phyloP scores from a whole-genome alignment of 2,113 vertebrate species.

The Protobothrops flavoviridis region DNA sequence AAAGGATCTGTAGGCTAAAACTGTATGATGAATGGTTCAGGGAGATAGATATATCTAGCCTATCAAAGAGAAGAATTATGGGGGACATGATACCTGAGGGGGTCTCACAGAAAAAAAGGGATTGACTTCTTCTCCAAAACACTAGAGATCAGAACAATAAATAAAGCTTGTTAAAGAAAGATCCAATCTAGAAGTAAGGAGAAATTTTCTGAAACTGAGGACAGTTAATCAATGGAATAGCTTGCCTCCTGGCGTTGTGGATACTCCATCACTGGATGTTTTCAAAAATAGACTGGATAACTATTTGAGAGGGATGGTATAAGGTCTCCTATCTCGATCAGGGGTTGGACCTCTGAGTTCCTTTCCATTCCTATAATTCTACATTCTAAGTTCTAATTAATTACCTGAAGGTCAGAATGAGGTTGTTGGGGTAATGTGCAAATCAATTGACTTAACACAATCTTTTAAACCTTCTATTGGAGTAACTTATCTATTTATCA shows the following conservation, averaged over 20 bases:
- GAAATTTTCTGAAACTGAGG: background rate
- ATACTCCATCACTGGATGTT: background rate
- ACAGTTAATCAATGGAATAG: background rate
- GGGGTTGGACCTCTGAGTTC: background rate
- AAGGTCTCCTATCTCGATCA: background rate
- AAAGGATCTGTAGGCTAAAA: background rate
- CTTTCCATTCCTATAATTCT: background rate
- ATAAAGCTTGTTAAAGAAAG: background rate
- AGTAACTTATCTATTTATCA: background rate
- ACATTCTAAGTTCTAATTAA: background rate
- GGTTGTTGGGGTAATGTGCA: background rate
- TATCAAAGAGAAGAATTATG: background rate
- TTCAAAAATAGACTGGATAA: background rate
- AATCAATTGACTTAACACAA: background rate
- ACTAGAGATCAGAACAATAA: background rate
- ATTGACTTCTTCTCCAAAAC: background rate
- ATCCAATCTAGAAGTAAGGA: background rate
- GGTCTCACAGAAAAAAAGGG: background rate
- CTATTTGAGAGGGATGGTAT: background rate
- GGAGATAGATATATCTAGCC: background rate
- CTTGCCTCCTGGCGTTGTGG: background rate
- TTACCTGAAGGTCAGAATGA: background rate
- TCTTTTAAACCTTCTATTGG: background rate
- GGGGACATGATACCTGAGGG: background rate
- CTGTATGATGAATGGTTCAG: background rate